Percentiles rank a stretch among this genome's conserved stretches.
Conservation (phyloP, 2,113 vertebrate genomes). For the Parus major region DNA sequence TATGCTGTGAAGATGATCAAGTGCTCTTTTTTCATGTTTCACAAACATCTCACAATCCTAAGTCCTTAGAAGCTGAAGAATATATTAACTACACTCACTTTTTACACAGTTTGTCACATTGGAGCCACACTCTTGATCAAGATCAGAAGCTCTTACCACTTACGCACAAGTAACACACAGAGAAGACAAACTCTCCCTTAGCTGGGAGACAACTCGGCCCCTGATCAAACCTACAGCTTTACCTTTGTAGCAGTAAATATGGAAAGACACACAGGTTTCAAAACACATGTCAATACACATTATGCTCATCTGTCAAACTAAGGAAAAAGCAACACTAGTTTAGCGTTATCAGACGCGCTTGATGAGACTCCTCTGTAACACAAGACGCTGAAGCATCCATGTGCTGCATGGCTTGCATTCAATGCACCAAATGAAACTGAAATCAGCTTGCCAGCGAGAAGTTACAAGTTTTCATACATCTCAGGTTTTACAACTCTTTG, state of each 20-base stretch:
- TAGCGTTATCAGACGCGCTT: background rate
- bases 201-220: background rate
- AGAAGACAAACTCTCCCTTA: background rate
- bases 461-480: background rate
- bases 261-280: background rate
- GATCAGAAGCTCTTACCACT: background rate
- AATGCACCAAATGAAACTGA: background rate
- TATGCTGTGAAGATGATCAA: background rate
- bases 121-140: background rate
- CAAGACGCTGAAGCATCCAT: background rate
- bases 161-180: background rate
- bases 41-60: background rate
- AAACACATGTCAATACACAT: background rate
- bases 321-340: background rate
- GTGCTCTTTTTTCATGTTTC: background rate
- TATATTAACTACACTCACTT: background rate
- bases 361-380: background rate
- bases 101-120: background rate
- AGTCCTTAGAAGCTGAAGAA: background rate
- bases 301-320: background rate
- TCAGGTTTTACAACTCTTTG: background rate
- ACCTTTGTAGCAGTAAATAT: background rate
- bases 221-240: background rate
- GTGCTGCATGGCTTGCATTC: background rate
- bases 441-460: background rate